These are phyloP conservation scores for Aphidius colemani DNA, from an alignment of 2,888 invertebrate species.

Conservation along the genomic window DNA sequence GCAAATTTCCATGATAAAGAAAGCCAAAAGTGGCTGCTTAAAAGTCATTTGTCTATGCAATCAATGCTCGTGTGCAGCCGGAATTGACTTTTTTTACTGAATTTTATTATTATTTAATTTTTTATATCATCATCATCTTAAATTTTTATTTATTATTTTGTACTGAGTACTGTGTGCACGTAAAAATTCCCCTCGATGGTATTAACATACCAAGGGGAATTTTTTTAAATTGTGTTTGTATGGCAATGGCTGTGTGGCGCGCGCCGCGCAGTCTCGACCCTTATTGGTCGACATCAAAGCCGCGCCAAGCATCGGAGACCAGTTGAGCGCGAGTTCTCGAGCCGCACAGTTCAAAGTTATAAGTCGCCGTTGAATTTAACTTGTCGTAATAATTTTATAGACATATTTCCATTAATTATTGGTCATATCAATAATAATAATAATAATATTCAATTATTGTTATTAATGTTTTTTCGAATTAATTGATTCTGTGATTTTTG, in stretches of 20 bases:
- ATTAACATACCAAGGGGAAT: no score
- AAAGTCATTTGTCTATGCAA: no score
- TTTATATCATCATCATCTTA: background rate
- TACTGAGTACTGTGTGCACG: background rate
- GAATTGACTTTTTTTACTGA: no score
- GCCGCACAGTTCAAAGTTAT: conserved; percentile 47
- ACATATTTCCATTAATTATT: conserved; percentile 8
- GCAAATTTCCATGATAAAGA: conserved; percentile 40
- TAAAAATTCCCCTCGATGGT: background rate
- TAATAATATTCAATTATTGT: background rate
- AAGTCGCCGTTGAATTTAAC: background rate
- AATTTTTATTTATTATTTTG: background rate
- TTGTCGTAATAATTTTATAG: conserved; percentile 27
- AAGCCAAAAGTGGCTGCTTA: background rate
- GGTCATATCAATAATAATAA: background rate
- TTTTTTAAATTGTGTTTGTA: background rate
- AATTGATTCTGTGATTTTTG: background rate
- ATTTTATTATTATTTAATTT: no score
- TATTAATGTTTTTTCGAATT: background rate
- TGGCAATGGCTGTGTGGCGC: conserved; percentile 21
- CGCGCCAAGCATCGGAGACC: conserved; percentile 53
- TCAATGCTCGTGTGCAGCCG: no score
- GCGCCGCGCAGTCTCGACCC: conserved; percentile 55
- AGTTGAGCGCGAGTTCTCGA: conserved; percentile 59
- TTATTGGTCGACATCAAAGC: conserved; percentile 49